Evolutionary conservation across 2,113 vertebrate species (phyloP).

Genomic region (Lucifuga dentata): DNA sequence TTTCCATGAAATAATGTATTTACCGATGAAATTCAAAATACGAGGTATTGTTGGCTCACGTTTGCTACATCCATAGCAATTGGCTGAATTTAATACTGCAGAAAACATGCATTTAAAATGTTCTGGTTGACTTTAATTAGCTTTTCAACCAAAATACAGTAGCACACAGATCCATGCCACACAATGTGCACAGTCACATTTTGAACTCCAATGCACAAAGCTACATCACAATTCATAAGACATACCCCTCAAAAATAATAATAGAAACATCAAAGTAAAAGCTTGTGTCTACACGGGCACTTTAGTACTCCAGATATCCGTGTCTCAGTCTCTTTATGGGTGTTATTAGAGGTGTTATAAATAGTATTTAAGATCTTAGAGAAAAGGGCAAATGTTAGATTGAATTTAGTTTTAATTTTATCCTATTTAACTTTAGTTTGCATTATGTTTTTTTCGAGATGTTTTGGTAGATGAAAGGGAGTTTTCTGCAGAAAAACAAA

Average conservation of each 20-base stretch:
- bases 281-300: conserved; percentile 56
- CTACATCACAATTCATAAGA: conserved; percentile 78
- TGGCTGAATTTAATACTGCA: conserved; percentile 72
- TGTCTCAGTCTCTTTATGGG: conserved; percentile 34
- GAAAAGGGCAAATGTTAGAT: conserved; percentile 16
- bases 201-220: conserved; percentile 76
- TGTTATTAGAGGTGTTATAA: conserved; percentile 18
- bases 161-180: conserved; percentile 79
- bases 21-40: conserved; percentile 66
- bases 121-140: conserved; percentile 56
- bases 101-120: conserved; percentile 79
- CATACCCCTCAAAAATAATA: conserved; percentile 52
- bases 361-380: conserved; percentile 41
- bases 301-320: conserved; percentile 42
- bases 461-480: conserved; percentile 8
- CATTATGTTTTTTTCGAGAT: too few relatives aligned
- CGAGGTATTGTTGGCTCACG: conserved; percentile 79
- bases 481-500: conserved; percentile 48
- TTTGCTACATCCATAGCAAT: conserved; percentile 80
- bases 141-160: conserved; percentile 64
- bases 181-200: conserved; percentile 74
- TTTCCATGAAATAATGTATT: conserved; percentile 69
- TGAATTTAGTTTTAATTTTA: neutral
- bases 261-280: conserved; percentile 44
- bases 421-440: too few relatives aligned